Evolutionary conservation across 2,797 vertebrate species (phyloP).

Genomic region (Cheirogaleus major): DNA sequence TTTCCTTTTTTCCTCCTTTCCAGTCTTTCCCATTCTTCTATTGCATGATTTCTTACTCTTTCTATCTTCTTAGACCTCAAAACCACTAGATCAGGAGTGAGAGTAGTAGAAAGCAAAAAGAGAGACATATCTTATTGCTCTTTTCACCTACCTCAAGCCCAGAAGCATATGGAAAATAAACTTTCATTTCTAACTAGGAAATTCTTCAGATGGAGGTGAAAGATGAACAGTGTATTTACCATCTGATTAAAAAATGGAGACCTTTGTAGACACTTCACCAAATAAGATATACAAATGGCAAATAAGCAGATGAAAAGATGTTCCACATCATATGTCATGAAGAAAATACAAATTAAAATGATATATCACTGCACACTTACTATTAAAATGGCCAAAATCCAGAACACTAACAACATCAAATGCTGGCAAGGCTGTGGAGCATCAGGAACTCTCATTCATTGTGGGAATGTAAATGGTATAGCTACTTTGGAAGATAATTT

Average conservation of each 20-base stretch:
- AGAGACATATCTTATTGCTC: background rate
- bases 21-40: background rate
- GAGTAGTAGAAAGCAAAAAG: background rate
- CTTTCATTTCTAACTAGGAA: background rate
- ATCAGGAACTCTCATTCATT: background rate
- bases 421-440: background rate
- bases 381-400: background rate
- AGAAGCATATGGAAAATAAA: background rate
- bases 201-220: background rate
- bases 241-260: background rate
- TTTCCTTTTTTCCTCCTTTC: background rate
- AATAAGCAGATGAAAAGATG: background rate
- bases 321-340: background rate
- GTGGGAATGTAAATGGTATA: background rate
- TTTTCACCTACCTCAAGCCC: background rate
- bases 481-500: background rate
- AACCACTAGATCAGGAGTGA: background rate
- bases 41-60: background rate
- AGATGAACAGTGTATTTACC: background rate
- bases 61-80: background rate
- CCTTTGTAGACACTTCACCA: background rate
- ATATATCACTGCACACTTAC: too few relatives aligned
- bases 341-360: background rate
- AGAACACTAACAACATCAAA: background rate
- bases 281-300: background rate